Percentiles rank a stretch among this genome's conserved stretches.
phyloP scores from a whole-genome alignment of 2,888 invertebrate genomes.

The Mythimna impura region DNA sequence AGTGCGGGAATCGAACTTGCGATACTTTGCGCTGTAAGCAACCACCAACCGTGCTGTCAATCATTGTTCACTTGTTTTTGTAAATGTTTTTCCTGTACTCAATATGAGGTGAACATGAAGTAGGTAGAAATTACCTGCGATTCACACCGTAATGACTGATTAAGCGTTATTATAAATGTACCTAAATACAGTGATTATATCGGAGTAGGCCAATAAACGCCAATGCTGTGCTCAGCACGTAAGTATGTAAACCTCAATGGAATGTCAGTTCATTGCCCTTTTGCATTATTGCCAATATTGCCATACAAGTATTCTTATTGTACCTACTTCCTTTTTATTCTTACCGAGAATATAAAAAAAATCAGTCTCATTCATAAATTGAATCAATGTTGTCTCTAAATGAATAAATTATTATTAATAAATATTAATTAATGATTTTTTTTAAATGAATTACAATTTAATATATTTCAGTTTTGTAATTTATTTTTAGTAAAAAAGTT shows the following conservation, averaged over 20 bases:
- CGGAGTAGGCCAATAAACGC: constrained; percentile 20
- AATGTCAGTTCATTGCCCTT: constrained; percentile 46
- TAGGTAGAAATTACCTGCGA: neutral
- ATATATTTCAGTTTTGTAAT: no score
- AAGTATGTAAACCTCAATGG: constrained; percentile 11
- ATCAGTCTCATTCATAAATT: neutral
- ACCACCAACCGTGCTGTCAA: no score
- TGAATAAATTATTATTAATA: no score
- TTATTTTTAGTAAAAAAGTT: no score
- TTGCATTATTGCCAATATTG: constrained; percentile 9
- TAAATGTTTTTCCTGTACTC: no score
- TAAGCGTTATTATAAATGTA: neutral
- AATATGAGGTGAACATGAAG: no score
- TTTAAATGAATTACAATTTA: no score
- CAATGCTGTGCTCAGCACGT: constrained; percentile 2
- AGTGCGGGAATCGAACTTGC: no score
- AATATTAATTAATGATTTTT: no score
- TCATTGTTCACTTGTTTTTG: no score
- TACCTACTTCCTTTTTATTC: neutral
- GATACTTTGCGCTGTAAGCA: no score
- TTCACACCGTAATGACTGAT: neutral
- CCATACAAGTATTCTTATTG: neutral
- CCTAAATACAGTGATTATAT: neutral
- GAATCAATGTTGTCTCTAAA: no score
- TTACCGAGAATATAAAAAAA: constrained; percentile 10